Percentiles rank a stretch among this genome's conserved stretches.
Conservation (phyloP, 2,888 invertebrate genomes). For the Caenorhabditis wallacei region DNA sequence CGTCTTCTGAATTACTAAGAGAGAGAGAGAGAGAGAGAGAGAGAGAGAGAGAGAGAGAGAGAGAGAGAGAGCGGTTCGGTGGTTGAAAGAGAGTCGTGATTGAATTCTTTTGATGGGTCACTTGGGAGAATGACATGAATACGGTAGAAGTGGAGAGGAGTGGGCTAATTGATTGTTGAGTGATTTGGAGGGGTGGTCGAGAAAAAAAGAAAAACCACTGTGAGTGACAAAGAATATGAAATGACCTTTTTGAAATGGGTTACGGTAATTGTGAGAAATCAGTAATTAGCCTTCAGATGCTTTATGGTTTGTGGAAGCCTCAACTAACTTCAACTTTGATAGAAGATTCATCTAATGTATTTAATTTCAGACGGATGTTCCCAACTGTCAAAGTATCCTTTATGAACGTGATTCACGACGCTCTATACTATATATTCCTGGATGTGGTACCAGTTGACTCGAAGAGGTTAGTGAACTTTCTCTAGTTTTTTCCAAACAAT, state of each 20-base stretch:
- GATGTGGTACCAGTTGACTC: slow-evolving; percentile 95
- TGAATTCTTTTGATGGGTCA: slow-evolving; percentile 61
- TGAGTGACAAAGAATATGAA: background rate
- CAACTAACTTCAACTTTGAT: too few species aligned
- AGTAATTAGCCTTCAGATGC: too few species aligned
- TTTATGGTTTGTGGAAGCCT: too few species aligned
- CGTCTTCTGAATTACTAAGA: slow-evolving; percentile 29
- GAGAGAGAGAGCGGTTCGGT: background rate
- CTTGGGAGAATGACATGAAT: slow-evolving; percentile 28
- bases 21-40: background rate
- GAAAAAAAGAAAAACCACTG: slow-evolving; percentile 14
- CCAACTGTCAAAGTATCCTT: slow-evolving; percentile 96
- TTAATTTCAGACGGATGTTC: slow-evolving; percentile 95
- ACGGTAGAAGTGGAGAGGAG: slow-evolving; percentile 29
- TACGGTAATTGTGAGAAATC: slow-evolving; percentile 3
- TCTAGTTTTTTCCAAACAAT: too few species aligned
- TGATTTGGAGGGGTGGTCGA: slow-evolving; percentile 13
- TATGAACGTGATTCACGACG: slow-evolving; percentile 87
- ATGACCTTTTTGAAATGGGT: background rate
- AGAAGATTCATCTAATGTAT: too few species aligned
- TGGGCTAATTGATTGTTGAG: slow-evolving; percentile 36
- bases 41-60: background rate
- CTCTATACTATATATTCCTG: slow-evolving; percentile 91
- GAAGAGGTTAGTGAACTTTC: slow-evolving; percentile 56
- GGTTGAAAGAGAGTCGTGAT: slow-evolving; percentile 38